phyloP scores from a whole-genome alignment of 2,888 invertebrate species.

The Lasioglossum oenotherae region DNA sequence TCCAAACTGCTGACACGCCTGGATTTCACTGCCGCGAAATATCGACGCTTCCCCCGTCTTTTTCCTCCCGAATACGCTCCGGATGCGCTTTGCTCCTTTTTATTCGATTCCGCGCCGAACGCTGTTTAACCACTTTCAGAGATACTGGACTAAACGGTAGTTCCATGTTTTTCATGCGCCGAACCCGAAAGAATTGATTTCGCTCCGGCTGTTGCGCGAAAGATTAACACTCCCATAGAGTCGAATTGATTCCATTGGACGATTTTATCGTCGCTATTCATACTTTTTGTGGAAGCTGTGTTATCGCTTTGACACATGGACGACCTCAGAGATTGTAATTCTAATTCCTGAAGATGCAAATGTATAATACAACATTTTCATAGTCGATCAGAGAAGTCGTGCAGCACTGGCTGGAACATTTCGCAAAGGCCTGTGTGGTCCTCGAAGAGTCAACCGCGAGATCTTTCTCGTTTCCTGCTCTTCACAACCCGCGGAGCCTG shows the following conservation, averaged over 20 bases:
- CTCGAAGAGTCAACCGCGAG: no score
- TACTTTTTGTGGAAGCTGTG: no score
- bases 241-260: not conserved
- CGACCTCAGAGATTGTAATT: no score
- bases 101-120: not conserved
- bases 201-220: not conserved
- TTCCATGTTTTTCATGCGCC: not conserved
- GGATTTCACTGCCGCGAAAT: not conserved
- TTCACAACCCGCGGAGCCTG: not conserved
- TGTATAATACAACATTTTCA: no score
- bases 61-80: not conserved
- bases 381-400: no score
- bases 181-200: not conserved
- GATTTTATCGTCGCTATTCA: no score
- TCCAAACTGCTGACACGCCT: not conserved
- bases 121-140: not conserved
- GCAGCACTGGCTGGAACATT: not conserved
- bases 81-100: not conserved
- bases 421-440: not conserved
- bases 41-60: not conserved
- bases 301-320: no score
- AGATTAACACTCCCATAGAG: not conserved
- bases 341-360: no score
- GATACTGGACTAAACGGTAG: not conserved
- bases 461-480: not conserved